Evolutionary conservation across 2,888 invertebrate species (phyloP).

Genomic region (Latrodectus elegans): DNA sequence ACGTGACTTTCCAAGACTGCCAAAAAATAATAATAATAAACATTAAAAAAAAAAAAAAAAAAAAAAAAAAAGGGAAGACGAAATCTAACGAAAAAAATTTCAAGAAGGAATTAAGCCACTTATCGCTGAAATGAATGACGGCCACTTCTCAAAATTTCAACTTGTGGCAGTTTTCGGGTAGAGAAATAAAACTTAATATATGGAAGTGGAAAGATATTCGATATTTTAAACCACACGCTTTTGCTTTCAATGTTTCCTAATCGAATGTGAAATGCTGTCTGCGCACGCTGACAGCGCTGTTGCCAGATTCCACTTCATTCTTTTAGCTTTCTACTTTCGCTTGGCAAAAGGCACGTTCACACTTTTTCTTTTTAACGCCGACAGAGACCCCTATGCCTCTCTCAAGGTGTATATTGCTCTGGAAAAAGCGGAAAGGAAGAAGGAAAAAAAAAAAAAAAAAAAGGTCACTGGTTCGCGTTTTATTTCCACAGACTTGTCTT

Average conservation of each 20-base stretch:
- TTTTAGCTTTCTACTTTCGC: slow-evolving; percentile 24
- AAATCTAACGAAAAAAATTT: no score
- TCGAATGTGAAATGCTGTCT: slow-evolving; percentile 10
- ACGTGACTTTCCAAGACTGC: no score
- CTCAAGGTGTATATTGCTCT: slow-evolving; percentile 40
- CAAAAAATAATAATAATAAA: no score
- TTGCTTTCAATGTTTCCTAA: slow-evolving; percentile 24
- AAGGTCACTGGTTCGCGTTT: slow-evolving; percentile 59
- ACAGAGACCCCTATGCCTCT: slow-evolving; percentile 23
- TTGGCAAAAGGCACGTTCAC: slow-evolving; percentile 53
- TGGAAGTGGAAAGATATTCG: slow-evolving; percentile 23
- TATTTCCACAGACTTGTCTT: slow-evolving; percentile 50
- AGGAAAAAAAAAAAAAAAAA: slow-evolving; percentile 10
- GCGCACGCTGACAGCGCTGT: slow-evolving; percentile 11
- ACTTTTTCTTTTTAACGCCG: slow-evolving; percentile 32
- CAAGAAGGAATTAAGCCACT: slow-evolving; percentile 5
- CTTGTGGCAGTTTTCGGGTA: neutral
- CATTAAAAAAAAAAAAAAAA: no score
- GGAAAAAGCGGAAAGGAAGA: slow-evolving; percentile 10
- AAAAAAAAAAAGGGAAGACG: no score
- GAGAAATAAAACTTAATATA: neutral
- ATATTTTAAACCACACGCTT: slow-evolving; percentile 38
- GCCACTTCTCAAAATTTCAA: neutral
- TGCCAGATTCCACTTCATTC: slow-evolving; percentile 41
- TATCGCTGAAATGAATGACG: slow-evolving; percentile 36